Base-by-base conservation (phyloP, 2,113 vertebrate species). In the Reinhardtius hippoglossoides region DNA sequence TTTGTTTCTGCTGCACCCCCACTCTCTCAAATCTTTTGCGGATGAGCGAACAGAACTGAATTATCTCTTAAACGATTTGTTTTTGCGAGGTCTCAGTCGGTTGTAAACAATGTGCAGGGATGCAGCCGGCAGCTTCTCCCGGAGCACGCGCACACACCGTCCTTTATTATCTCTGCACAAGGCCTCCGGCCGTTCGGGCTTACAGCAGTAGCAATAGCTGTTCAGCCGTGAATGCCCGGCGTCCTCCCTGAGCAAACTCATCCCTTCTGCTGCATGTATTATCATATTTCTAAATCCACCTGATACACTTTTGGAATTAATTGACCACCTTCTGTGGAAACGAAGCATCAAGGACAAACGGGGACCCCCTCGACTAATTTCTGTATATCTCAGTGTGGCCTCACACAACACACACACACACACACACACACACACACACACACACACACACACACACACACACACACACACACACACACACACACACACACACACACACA, bases 281-380 rank as follows among this genome's bases (percentile, higher is more conserved):
- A 82, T 83, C 81, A 78, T 82, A 89, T 82, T 87, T 82, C 63
- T 52, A 66, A 88, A 75, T 80, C 76, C 71, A 77, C 63, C 63
- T 69, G 68, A 73, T 76, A 69, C 52, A 76, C 64, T 76, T 83
- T 85, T 57, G 52, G 55, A 85, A 73, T 75, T 92, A 88, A 90
- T 82, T 78, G 80, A 88, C 80, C 85, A 76, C 57, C 81, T 86
- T 80, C 40, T 55, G 60, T 73, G 67, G 57, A 84, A 86, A 56
- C 57, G 27, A 81, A 83, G 73, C 76, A 75, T 59, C 76, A 82
- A 89, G 80, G 80, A 76, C 81, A 83, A 71, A 77, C 74, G 58
- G 56, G 20, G 66, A 63, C 37, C 48, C 57, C 54, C 58, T 62
- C n/a, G 42, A 78, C 55, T 62, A 48, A 86, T 86, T 86, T 82